Evolutionary conservation across 2,113 vertebrate species (phyloP).

Genomic region (Monopterus albus): DNA sequence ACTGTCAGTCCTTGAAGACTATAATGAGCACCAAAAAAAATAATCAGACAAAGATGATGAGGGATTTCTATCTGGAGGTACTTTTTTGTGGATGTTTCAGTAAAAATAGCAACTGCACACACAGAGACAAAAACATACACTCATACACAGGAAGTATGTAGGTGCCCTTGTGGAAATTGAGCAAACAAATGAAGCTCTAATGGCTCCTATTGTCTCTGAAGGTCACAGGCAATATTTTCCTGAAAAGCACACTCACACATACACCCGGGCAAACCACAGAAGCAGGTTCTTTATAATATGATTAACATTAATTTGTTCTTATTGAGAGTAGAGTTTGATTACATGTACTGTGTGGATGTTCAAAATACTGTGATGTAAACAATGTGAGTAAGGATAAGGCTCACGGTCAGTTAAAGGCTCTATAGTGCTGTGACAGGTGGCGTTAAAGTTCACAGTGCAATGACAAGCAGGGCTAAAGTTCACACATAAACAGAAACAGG

Average conservation of each 20-base stretch:
- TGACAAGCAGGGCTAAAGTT: conserved; percentile 46
- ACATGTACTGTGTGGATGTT: conserved; percentile 8
- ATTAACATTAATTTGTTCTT: conserved; percentile 23
- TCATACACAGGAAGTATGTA: conserved; percentile 38
- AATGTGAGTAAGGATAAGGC: conserved; percentile 22
- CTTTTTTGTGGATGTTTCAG: conserved; percentile 37
- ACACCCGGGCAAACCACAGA: conserved; percentile 3
- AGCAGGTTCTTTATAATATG: conserved; percentile 16
- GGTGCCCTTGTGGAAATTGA: conserved; percentile 63
- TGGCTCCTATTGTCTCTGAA: conserved; percentile 53
- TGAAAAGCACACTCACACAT: background rate
- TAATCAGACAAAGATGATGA: conserved; percentile 30
- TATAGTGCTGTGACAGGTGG: conserved; percentile 40
- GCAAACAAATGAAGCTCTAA: conserved; percentile 48
- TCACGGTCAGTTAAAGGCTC: conserved; percentile 38
- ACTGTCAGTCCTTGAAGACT: conserved; percentile 48
- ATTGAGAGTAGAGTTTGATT: background rate
- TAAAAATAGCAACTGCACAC: conserved; percentile 44
- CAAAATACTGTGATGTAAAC: no score
- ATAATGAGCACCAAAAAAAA: conserved; percentile 62
- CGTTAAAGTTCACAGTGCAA: conserved; percentile 53
- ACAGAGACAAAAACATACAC: conserved; percentile 27
- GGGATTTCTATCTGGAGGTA: conserved; percentile 50
- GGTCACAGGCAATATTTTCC: conserved; percentile 9
- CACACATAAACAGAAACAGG: conserved; percentile 41